Base-by-base conservation (phyloP, 2,113 vertebrate species). In the Nycticryphes semicollaris region DNA sequence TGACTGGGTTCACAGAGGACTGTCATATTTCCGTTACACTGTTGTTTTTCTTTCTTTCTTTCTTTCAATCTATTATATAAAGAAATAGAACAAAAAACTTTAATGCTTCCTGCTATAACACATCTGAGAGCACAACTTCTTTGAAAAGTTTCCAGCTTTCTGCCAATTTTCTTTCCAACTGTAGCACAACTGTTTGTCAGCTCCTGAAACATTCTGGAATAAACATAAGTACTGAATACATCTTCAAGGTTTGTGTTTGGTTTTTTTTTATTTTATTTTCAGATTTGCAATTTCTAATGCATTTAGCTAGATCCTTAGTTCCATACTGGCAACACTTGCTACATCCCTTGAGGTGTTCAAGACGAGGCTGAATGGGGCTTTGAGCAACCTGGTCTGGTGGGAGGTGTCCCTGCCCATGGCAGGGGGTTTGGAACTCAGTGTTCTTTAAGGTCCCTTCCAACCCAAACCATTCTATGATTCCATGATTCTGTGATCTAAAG, bases 71-170 rank as follows among this genome's bases (percentile, higher is more conserved):
- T 31, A 68, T 53, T 78, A 51, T 45, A 15, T 60, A 80, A 89
- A 90, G 21, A 93, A 94, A 92, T 53, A 9, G 37, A 62, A 89
- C 94, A 31, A 22, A 84, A 70, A 77, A 77, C 56, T 91, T 93
- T 60, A 72, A 11, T 45, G 68, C 67, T 87, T 87, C 23, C 56
- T 83, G 6, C 27, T 50, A 7, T 9, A 87, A 18, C 35, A 33
- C 51, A 6, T 80, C 47, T 45, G 25, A 76, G 24, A 22, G 15
- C 37, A 73, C 41, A 25, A 19, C 43, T 37, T 82, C 68, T 54
- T 72, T 59, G 76, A 92, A 95, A 41, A 76, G 19, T 14, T 90
- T 77, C 9, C 25, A 79, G 35, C 41, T 72, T 96, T 80, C 80
- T 90, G 62, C 13, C 43, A 74, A 69, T 93, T 85, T 85, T 87